These are phyloP conservation scores for Theropithecus gelada DNA, from an alignment of 2,113 vertebrate genomes.

Conservation along the genomic window DNA sequence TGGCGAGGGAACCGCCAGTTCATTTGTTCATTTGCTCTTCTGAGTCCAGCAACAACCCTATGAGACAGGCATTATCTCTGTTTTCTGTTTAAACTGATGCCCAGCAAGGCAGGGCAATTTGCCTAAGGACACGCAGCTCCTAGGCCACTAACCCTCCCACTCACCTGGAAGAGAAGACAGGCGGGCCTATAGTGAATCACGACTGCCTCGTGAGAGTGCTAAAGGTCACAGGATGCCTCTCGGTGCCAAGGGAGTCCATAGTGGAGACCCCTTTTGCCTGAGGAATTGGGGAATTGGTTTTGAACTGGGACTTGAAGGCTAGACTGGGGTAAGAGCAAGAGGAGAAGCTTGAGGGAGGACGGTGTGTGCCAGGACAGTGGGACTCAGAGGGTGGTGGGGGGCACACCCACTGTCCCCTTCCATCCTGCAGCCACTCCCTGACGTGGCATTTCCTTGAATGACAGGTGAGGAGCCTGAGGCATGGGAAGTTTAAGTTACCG, in stretches of 20 bases:
- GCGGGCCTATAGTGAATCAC: not conserved
- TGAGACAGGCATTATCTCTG: not conserved
- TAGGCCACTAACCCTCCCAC: not conserved
- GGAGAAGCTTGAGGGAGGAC: not conserved
- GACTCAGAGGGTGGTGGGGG: not conserved
- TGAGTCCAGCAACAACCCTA: not conserved
- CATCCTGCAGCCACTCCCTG: not conserved
- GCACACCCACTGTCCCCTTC: not conserved
- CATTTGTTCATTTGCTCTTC: not conserved
- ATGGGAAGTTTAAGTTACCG: not conserved
- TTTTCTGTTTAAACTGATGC: not conserved
- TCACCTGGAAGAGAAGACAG: not conserved
- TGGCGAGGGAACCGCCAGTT: not conserved
- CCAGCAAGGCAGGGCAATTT: not conserved
- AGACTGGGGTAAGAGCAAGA: not conserved
- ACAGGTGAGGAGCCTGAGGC: not conserved
- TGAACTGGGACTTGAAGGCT: not conserved
- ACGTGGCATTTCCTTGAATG: not conserved
- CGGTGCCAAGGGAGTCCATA: not conserved
- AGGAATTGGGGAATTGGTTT: not conserved
- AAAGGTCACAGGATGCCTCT: not conserved
- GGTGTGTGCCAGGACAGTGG: accelerated
- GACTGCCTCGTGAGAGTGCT: not conserved
- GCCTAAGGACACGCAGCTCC: not conserved
- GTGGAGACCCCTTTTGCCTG: not conserved